Evolutionary conservation across 2,797 vertebrate genomes (phyloP).

Genomic region (Stomatorhinus walkeri): DNA sequence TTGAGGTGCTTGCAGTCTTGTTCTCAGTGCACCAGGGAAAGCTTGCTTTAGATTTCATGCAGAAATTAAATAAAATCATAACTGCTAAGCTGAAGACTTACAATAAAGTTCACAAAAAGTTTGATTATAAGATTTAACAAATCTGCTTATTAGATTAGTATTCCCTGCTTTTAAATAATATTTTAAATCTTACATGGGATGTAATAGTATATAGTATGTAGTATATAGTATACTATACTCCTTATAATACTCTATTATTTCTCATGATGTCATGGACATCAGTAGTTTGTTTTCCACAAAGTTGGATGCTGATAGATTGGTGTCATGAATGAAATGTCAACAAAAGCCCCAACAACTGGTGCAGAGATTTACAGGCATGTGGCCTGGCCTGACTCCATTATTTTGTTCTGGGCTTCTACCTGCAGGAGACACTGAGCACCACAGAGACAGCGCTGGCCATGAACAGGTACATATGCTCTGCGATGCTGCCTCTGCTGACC

Average conservation of each 20-base stretch:
- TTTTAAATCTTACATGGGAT: not conserved
- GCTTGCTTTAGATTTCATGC: not conserved
- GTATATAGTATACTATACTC: not conserved
- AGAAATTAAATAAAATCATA: not conserved
- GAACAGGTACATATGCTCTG: conserved; percentile 89
- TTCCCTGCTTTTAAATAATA: not conserved
- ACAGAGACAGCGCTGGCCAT: conserved; percentile 91
- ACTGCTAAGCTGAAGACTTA: not conserved
- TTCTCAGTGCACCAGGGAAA: not conserved
- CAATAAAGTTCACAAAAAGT: not conserved
- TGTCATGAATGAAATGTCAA: not conserved
- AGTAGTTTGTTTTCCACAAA: not conserved
- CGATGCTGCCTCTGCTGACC: conserved; percentile 87
- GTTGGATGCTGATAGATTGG: not conserved
- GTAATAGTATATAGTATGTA: not conserved
- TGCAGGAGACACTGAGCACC: conserved; percentile 83
- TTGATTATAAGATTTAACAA: not conserved
- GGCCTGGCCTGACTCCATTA: not conserved
- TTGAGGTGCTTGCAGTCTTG: not conserved
- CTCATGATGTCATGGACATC: not conserved
- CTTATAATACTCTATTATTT: not conserved
- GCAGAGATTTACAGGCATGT: not conserved
- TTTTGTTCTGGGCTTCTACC: conserved; percentile 13
- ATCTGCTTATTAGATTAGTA: not conserved
- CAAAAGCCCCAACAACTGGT: not conserved